Evolutionary conservation across 2,888 invertebrate genomes (phyloP), one percentile per base, ranked within the genome.

Genomic region (Fabriciana adippe): DNA sequence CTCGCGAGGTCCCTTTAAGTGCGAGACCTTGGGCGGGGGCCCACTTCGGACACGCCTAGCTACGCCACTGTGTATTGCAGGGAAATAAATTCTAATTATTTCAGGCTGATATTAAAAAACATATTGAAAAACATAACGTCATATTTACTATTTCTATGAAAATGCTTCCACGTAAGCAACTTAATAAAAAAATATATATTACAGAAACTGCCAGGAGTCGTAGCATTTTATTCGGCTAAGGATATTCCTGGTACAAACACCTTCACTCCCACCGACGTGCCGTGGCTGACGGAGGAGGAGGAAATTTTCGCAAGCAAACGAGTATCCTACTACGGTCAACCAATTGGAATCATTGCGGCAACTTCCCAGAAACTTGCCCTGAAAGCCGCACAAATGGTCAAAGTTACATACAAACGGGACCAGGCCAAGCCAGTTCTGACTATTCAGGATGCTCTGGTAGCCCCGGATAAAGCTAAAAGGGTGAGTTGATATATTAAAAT

Each of bases 311-410:
- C 94, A 57, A 90, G 90, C 65, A 93, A 92, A 13, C 84, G 86
- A 1, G 76, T 96, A 0, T 80, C 87, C 15, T 96, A 94, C 81
- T 94, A 95, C 71, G 95, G 96, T 0, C 97, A 97, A 78, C 95
- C 97, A 0, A 79, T 97, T 5, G 97, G 96, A 0, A 78, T 97
- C 1, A 90, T 97, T 6, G 94, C 95, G 0, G 97, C 97, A 0
- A 93, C 88, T 13, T 93, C 92, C 1, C 93, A 93, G 35, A 87
- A 87, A 0, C 75, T 94, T 2, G 90, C 90, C 0, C 21, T 86
- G 0, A 76, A 76, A 31, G 90, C 88, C 2, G 86, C 85, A 0
- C 75, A 72, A 1, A 54, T 87, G 50, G 87, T 96, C 0, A 90
- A 92, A 78, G 89, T 95, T 0, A 86, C 83, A 88, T 95, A 95